Conservation (phyloP, 1,140 invertebrate species). For the Zaprionus inermis region DNA sequence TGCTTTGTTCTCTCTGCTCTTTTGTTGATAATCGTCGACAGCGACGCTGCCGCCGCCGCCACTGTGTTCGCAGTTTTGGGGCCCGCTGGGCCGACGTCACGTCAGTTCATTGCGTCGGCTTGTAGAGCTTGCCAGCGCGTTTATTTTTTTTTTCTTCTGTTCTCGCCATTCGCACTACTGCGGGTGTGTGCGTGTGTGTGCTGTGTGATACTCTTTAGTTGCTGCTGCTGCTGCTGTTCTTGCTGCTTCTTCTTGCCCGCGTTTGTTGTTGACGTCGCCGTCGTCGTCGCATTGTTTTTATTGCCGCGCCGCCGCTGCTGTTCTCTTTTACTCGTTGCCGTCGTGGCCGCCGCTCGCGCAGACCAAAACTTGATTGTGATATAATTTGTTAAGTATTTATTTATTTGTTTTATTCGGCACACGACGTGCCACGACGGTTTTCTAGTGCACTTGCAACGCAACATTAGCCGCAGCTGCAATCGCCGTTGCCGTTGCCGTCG, state of each 20-base stretch:
- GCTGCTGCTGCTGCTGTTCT: constrained; percentile 15
- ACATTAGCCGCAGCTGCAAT: constrained; percentile 10
- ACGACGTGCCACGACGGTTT: constrained; percentile 44
- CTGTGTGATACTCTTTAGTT: constrained; percentile 27
- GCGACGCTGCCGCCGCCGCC: constrained; percentile 30
- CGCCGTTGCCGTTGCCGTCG: not conserved
- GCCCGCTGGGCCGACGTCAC: constrained; percentile 53
- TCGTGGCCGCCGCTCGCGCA: constrained; percentile 51
- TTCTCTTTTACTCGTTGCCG: constrained; percentile 33
- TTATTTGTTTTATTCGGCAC: constrained; percentile 40
- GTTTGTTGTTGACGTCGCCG: constrained; percentile 45
- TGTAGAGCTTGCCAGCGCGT: constrained; percentile 67
- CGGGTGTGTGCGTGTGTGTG: not conserved
- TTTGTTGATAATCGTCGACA: constrained; percentile 53
- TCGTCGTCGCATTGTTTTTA: constrained; percentile 30
- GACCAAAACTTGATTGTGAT: constrained; percentile 58
- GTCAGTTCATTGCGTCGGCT: constrained; percentile 69
- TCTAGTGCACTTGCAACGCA: not conserved
- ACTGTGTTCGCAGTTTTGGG: constrained; percentile 39
- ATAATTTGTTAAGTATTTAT: constrained; percentile 75
- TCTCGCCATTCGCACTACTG: constrained; percentile 35
- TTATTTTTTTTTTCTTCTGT: constrained; percentile 48
- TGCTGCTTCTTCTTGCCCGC: constrained; percentile 13
- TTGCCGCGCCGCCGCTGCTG: not conserved
- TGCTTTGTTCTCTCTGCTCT: constrained; percentile 45